Percentiles rank a stretch among this genome's conserved stretches.
These are phyloP conservation scores for Tiliacea aurago DNA, from an alignment of 2,888 invertebrate species.

Conservation along the genomic window DNA sequence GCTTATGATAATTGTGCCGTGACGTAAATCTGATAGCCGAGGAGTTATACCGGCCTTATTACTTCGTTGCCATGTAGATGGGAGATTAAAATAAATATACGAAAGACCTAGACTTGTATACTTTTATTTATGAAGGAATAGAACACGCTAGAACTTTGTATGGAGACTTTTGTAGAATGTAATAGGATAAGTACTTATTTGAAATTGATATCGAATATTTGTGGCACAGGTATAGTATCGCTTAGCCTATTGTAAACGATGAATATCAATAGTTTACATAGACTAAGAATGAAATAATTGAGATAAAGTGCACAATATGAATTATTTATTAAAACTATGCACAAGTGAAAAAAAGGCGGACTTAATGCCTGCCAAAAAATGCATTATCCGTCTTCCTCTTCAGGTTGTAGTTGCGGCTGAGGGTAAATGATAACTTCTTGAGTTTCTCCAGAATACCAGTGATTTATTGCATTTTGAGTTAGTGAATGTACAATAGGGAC, in stretches of 20 bases:
- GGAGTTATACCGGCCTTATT: constrained; percentile 11
- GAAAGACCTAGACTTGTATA: neutral
- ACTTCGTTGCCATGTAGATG: constrained; percentile 20
- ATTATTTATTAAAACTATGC: no score
- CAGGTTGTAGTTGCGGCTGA: no score
- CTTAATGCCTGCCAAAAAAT: no score
- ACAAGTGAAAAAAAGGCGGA: no score
- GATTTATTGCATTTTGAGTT: no score
- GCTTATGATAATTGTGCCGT: constrained; percentile 25
- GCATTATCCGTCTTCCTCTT: no score
- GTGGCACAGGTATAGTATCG: neutral
- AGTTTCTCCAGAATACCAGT: no score
- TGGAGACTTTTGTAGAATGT: neutral
- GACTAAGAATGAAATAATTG: no score
- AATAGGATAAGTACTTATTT: neutral
- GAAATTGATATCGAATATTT: neutral
- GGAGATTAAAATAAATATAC: constrained; percentile 27
- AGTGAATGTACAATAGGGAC: no score
- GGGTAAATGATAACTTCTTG: no score
- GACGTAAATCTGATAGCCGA: constrained; percentile 18
- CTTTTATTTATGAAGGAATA: constrained; percentile 9
- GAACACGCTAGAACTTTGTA: neutral
- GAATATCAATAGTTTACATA: neutral
- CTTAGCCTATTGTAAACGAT: neutral
- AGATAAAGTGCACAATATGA: no score